Evolutionary conservation across 2,888 invertebrate genomes (phyloP), one percentile per base, ranked within the genome.

Genomic region (Drosophila anomelani): DNA sequence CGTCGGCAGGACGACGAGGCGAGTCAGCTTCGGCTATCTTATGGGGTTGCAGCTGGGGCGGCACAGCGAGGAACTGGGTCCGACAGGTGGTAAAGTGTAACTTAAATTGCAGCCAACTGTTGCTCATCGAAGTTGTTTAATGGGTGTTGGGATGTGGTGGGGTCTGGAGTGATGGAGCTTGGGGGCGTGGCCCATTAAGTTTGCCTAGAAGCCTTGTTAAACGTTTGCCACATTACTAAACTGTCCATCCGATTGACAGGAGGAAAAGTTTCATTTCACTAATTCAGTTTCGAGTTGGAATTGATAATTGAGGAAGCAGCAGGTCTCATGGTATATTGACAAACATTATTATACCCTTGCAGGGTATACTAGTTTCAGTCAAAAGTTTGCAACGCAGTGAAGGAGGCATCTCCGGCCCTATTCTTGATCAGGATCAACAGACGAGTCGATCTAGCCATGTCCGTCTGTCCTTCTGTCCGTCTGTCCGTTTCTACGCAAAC

Each of bases 51-150:
- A 10, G 32, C n/a, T 12, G 49, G 53, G 46, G 49, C 17, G 9
- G n/a, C 46, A n/a, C 46, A 10, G 26, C 1, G 26, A 54, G 70
- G 58, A 63, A 29, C 38, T 64, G 76, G 47, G n/a, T 44, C 29
- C 29, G 73, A 80, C 81, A 82, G 81, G 78, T 82, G 82, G 76
- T 64, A 74, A 76, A 76, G 54, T 66, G 73, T 77, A 84, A 82
- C 83, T 84, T 81, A 78, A 85, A 85, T 81, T 82, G 82, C 81
- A 72, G 79, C 85, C 77, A 85, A 86, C 85, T 86, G 85, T 85
- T 85, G 85, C 82, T 75, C 78, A 64, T 70, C 53, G 69, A 79
- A 81, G 64, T 76, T 73, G 74, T 75, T 75, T 64, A 53, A 75
- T 58, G 36, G 54, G 55, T 20, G 44, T 12, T 20, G 43, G 20